These are phyloP conservation scores for Gastrophryne carolinensis DNA, from an alignment of 2,797 vertebrate genomes.

Conservation along the genomic window DNA sequence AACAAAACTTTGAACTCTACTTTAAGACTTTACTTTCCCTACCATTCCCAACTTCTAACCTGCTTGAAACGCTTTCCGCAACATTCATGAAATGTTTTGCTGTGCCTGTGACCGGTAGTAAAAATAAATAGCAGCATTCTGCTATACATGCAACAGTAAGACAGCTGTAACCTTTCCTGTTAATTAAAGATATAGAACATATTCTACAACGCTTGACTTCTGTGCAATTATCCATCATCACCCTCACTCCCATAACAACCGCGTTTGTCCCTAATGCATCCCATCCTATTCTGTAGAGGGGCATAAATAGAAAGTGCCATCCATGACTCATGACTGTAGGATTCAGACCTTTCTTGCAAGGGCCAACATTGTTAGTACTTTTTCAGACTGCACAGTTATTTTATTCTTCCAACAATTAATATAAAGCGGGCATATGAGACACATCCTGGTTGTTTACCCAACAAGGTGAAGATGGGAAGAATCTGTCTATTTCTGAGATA, in stretches of 20 bases:
- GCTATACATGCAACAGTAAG: background rate
- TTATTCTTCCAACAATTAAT: background rate
- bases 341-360: background rate
- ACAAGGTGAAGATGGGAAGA: too few species aligned
- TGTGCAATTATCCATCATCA: constrained; percentile 11
- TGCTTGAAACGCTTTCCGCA: background rate
- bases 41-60: background rate
- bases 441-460: too few species aligned
- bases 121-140: background rate
- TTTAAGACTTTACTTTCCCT: too few species aligned
- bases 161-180: background rate
- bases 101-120: background rate
- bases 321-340: constrained; percentile 19
- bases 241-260: background rate
- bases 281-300: constrained; percentile 10
- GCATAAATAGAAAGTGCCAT: constrained; percentile 26
- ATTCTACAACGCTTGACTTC: constrained; percentile 1
- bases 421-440: too few species aligned
- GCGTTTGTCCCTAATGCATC: background rate
- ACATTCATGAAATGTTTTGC: background rate
- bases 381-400: constrained; percentile 4
- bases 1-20: too few species aligned
- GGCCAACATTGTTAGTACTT: background rate
- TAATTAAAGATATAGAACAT: constrained; percentile 16
- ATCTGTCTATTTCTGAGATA: too few species aligned